Evolutionary conservation across 2,797 vertebrate genomes (phyloP).

Genomic region (Fringilla coelebs): DNA sequence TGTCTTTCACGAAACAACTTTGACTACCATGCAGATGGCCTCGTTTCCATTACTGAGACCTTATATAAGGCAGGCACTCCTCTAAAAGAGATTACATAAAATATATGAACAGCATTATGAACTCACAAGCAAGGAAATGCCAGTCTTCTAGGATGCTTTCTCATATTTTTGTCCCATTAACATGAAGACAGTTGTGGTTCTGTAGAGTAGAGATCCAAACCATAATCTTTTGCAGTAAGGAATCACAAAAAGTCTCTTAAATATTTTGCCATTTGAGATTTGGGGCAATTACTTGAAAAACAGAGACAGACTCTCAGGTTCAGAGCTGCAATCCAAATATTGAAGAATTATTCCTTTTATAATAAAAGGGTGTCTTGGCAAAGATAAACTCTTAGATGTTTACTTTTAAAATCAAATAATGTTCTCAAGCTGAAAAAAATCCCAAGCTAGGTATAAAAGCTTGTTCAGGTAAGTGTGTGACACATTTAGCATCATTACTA

Average conservation of each 20-base stretch:
- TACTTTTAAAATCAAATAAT: not conserved
- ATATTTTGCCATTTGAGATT: not conserved
- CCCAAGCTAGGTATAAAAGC: not conserved
- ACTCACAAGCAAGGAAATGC: not conserved
- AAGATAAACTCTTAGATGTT: not conserved
- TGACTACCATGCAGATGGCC: not conserved
- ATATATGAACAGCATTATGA: not conserved
- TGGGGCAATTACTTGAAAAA: not conserved
- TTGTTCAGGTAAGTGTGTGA: not conserved
- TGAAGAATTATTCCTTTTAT: not conserved
- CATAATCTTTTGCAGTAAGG: not conserved
- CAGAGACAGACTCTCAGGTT: not conserved
- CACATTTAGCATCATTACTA: not conserved
- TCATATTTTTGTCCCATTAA: not conserved
- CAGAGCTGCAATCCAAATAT: not conserved
- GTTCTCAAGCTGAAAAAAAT: not conserved
- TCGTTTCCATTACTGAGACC: not conserved
- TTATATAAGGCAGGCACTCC: constrained; percentile 28
- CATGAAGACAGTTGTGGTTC: not conserved
- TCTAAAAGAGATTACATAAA: constrained; percentile 22
- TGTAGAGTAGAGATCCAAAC: not conserved
- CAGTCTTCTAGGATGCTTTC: not conserved
- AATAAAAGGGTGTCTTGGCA: not conserved
- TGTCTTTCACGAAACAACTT: constrained; percentile 17
- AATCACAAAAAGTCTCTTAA: not conserved